Conservation (phyloP, 2,888 invertebrate species). For the Autographa pulchrina region DNA sequence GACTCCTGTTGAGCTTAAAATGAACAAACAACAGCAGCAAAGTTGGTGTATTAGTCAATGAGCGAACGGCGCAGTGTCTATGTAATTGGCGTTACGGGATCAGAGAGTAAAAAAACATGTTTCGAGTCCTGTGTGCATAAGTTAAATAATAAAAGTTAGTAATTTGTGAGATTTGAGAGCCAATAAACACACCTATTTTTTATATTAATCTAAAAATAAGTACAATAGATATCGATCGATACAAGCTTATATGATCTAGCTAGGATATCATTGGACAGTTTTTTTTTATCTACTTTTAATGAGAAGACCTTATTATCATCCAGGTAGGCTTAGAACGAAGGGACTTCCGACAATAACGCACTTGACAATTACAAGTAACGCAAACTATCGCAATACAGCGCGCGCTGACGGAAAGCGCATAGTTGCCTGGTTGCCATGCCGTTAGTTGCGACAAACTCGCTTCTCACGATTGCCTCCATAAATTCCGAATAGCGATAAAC, state of each 20-base stretch:
- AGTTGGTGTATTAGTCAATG: neutral
- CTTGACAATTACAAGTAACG: conserved; percentile 13
- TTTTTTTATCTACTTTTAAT: too few relatives aligned
- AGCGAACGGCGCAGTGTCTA: neutral
- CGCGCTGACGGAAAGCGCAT: conserved; percentile 33
- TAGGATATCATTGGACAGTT: too few relatives aligned
- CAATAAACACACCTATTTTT: too few relatives aligned
- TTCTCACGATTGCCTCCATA: conserved; percentile 51
- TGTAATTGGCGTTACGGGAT: neutral
- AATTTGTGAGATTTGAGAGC: too few relatives aligned
- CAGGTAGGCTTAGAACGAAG: too few relatives aligned
- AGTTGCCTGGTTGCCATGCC: conserved; percentile 34
- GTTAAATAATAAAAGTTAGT: too few relatives aligned
- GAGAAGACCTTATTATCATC: too few relatives aligned
- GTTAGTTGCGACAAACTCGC: conserved; percentile 39
- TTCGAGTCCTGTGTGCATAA: neutral
- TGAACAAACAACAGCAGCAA: neutral
- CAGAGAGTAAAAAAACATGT: neutral
- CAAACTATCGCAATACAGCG: conserved; percentile 22
- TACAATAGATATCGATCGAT: too few relatives aligned
- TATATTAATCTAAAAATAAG: too few relatives aligned
- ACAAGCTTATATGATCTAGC: too few relatives aligned
- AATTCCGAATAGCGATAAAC: conserved; percentile 48
- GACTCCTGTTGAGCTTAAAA: conserved; percentile 4
- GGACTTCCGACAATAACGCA: neutral